Conservation (phyloP, 2,888 invertebrate species). For the Drosophila paranaensis region DNA sequence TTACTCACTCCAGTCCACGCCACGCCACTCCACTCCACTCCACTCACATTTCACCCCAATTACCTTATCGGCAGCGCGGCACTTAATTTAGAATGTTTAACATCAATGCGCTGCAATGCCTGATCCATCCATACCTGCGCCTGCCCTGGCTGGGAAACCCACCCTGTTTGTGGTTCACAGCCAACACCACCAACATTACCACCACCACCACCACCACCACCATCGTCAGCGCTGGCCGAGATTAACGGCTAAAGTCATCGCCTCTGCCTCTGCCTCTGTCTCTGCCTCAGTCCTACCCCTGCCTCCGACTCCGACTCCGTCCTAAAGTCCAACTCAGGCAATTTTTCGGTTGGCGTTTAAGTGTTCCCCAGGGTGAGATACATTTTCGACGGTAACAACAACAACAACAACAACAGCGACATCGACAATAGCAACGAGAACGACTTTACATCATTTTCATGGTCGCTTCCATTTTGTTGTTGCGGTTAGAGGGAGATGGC, state of each 20-base stretch:
- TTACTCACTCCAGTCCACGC: constrained; percentile 53
- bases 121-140: constrained; percentile 35
- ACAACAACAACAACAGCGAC: constrained; percentile 58
- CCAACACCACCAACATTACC: constrained; percentile 19
- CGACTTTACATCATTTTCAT: constrained; percentile 79
- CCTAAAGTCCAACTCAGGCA: constrained; percentile 52
- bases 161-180: constrained; percentile 54
- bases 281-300: constrained; percentile 5
- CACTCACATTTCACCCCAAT: constrained; percentile 84
- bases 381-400: constrained; percentile 76
- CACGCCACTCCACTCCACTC: constrained; percentile 48
- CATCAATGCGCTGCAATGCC: constrained; percentile 63
- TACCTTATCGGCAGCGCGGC: constrained; percentile 83
- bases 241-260: constrained; percentile 77
- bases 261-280: constrained; percentile 38
- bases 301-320: neutral
- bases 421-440: constrained; percentile 36
- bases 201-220: constrained; percentile 7
- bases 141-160: constrained; percentile 26
- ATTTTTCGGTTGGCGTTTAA: constrained; percentile 82
- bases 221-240: constrained; percentile 42
- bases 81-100: constrained; percentile 83
- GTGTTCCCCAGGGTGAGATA: constrained; percentile 84
- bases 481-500: constrained; percentile 64
- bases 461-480: constrained; percentile 75